phyloP scores from a whole-genome alignment of 2,113 vertebrate species.

The Pavo muticus region DNA sequence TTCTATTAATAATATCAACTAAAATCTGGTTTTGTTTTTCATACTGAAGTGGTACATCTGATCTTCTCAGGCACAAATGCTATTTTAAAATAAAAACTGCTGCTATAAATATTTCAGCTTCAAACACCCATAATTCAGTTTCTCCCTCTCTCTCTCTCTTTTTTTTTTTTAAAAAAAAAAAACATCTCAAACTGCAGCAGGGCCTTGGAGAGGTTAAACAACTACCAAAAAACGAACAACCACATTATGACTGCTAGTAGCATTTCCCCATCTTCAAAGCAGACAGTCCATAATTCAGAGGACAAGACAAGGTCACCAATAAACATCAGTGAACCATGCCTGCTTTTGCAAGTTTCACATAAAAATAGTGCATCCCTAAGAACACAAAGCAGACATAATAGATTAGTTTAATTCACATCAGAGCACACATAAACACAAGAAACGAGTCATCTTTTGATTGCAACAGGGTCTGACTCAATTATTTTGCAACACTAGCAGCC shows the following conservation, averaged over 20 bases:
- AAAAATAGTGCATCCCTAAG: slow-evolving; percentile 64
- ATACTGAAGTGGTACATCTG: slow-evolving; percentile 59
- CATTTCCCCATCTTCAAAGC: slow-evolving; percentile 52
- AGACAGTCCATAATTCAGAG: slow-evolving; percentile 58
- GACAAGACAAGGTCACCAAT: slow-evolving; percentile 74
- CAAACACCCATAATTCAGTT: slow-evolving; percentile 67
- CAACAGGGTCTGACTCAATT: slow-evolving; percentile 56
- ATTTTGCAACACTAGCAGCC: slow-evolving; percentile 24
- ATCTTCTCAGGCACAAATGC: slow-evolving; percentile 67
- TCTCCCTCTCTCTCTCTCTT: slow-evolving; percentile 4
- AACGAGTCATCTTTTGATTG: slow-evolving; percentile 51
- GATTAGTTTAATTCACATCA: slow-evolving; percentile 45
- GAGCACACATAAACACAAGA: slow-evolving; percentile 42
- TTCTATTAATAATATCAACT: slow-evolving; percentile 59
- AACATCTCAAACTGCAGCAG: slow-evolving; percentile 42
- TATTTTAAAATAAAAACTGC: slow-evolving; percentile 68
- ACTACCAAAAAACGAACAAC: background rate
- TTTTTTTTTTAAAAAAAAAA: no score
- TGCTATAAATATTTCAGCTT: slow-evolving; percentile 78
- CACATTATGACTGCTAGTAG: background rate
- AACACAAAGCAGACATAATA: slow-evolving; percentile 63
- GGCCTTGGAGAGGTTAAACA: slow-evolving; percentile 48
- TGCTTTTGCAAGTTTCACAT: slow-evolving; percentile 64
- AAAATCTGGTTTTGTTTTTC: slow-evolving; percentile 66
- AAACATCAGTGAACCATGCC: slow-evolving; percentile 65